Percentiles rank a stretch among this genome's conserved stretches.
These are phyloP conservation scores for Argyrosomus regius DNA, from an alignment of 2,797 vertebrate species.

Conservation along the genomic window DNA sequence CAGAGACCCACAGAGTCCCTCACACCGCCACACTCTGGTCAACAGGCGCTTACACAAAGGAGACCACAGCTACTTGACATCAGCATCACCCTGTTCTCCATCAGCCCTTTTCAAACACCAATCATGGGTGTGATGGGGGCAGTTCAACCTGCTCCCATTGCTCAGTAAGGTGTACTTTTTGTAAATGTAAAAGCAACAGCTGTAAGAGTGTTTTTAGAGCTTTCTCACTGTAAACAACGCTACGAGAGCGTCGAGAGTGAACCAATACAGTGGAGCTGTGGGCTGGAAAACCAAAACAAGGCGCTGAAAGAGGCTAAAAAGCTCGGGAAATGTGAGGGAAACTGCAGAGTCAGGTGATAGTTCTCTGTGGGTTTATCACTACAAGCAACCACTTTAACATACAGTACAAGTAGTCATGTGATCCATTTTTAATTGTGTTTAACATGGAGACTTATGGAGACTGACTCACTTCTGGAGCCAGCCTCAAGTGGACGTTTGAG, in stretches of 20 bases:
- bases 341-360: no score
- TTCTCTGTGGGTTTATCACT: no score
- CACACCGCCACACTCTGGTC: conserved; percentile 38
- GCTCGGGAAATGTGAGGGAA: neutral
- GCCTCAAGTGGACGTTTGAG: no score
- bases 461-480: no score
- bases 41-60: conserved; percentile 59
- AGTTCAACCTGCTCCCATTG: neutral
- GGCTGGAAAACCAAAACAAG: neutral
- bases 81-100: neutral
- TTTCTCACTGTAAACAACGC: neutral
- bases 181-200: neutral
- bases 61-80: conserved; percentile 47
- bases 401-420: no score
- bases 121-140: no score
- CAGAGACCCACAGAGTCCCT: conserved; percentile 69
- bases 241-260: neutral
- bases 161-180: neutral
- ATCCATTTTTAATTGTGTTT: neutral
- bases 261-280: neutral
- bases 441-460: no score
- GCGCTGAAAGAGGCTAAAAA: neutral
- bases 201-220: neutral
- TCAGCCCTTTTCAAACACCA: no score
- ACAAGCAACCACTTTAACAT: no score